Base-by-base conservation (phyloP, 2,888 invertebrate genomes). In the Drosophila stalkeri region DNA sequence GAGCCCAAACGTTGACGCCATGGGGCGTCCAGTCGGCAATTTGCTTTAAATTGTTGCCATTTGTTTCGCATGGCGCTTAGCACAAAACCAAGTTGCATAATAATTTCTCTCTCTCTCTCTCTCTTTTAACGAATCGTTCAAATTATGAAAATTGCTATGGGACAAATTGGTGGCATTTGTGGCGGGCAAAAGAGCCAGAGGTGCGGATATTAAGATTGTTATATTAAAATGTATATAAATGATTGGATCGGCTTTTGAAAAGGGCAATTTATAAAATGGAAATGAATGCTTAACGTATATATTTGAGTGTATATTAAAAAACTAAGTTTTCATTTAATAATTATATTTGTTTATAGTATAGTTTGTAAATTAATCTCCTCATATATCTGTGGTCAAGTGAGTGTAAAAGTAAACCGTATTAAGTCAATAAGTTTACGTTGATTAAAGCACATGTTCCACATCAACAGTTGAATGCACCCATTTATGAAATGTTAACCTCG, bases 1-100 rank as follows among this genome's bases (percentile, higher is more conserved):
- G 74, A 81, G 61, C 56, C 77, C 63, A 77, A 75, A 60, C 66
- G 72, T 80, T 72, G 70, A 73, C 75, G 73, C 89, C 68, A 62
- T 51, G 72, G 84, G 87, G 87, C 75, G 81, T 73, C 75, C 84
- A 77, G 80, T 70, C 69, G 61, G 89, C 90, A 85, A 85, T 85
- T 85, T 86, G 77, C 70, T 81, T 85, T 84, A 86, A 85, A 89
- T 86, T 86, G 84, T 84, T 89, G 85, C 87, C 89, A 89, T 89
- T 85, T 89, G 85, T 89, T 81, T 79, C 64, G 60, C 77, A 64
- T 55, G 72, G 68, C 76, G 68, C 80, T 83, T 77, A 75, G 67
- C 66, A 72, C 85, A 66, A 51, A 54, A 63, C 65, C 64, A 71
- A 57, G 68, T 80, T 85, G 86, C 88, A 81, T 77, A 83, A 79